These are phyloP conservation scores for Hymenochirus boettgeri DNA, from an alignment of 2,113 vertebrate genomes.

Conservation along the genomic window DNA sequence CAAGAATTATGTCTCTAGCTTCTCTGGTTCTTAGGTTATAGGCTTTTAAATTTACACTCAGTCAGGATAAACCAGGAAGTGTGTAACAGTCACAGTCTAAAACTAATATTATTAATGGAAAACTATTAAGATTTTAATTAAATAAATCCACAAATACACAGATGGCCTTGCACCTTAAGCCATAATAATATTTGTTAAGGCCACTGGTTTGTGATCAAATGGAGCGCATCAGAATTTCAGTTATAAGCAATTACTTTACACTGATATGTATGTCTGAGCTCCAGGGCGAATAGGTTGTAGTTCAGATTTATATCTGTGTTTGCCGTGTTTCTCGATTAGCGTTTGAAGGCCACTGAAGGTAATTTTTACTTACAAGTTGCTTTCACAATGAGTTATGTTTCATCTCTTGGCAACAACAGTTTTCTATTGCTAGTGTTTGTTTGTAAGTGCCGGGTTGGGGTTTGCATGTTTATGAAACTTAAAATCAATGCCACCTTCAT, in stretches of 20 bases:
- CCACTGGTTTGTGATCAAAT: background rate
- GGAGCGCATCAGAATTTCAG: background rate
- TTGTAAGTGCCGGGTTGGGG: background rate
- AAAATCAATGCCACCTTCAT: too few species aligned
- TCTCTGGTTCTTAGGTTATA: too few species aligned
- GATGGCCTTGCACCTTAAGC: background rate
- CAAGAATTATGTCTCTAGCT: too few species aligned
- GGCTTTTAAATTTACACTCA: too few species aligned
- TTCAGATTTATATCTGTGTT: constrained; percentile 5
- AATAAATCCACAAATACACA: background rate
- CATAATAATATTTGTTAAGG: background rate
- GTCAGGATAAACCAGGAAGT: too few species aligned
- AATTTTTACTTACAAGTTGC: background rate
- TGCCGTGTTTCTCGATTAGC: background rate
- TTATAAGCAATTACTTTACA: background rate
- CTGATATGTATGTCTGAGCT: background rate
- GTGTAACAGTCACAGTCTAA: too few species aligned
- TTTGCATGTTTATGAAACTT: background rate
- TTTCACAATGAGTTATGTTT: background rate
- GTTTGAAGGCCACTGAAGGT: background rate
- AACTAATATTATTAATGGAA: too few species aligned
- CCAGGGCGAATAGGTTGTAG: background rate
- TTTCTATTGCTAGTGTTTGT: background rate
- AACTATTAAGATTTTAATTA: too few species aligned
- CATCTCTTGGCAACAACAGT: background rate